phyloP scores from a whole-genome alignment of 1,140 invertebrate genomes.

The Colletes latitarsis region DNA sequence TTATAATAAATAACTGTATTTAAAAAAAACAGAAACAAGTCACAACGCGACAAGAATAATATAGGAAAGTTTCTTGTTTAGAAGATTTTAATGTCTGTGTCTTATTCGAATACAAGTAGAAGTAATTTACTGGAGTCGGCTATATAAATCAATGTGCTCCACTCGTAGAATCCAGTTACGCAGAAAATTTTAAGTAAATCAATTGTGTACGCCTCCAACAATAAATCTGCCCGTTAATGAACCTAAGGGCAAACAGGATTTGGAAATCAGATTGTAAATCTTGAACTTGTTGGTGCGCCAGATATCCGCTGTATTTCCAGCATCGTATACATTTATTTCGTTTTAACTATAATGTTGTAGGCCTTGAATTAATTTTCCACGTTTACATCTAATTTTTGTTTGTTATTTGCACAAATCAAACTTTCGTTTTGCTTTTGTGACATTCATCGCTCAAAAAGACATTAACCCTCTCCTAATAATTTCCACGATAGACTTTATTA shows the following conservation, averaged over 20 bases:
- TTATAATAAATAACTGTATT: no score
- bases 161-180: not conserved
- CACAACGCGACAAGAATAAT: no score
- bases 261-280: constrained; percentile 37
- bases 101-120: not conserved
- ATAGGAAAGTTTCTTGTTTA: no score
- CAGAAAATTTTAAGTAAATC: constrained; percentile 7
- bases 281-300: not conserved
- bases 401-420: not conserved
- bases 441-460: no score
- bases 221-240: constrained; percentile 29
- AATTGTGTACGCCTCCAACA: not conserved
- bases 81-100: not conserved
- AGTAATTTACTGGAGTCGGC: no score
- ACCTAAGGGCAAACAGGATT: not conserved
- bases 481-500: no score
- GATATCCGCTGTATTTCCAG: not conserved
- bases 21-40: no score
- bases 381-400: not conserved
- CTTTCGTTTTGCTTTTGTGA: no score
- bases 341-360: not conserved
- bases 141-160: not conserved
- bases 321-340: not conserved
- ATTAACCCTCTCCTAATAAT: no score
- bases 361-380: constrained; percentile 2